Conservation (phyloP, 30 jellyfish, hydroid and myxozoan genomes). For the Hydractinia symbiolongicarpus region DNA sequence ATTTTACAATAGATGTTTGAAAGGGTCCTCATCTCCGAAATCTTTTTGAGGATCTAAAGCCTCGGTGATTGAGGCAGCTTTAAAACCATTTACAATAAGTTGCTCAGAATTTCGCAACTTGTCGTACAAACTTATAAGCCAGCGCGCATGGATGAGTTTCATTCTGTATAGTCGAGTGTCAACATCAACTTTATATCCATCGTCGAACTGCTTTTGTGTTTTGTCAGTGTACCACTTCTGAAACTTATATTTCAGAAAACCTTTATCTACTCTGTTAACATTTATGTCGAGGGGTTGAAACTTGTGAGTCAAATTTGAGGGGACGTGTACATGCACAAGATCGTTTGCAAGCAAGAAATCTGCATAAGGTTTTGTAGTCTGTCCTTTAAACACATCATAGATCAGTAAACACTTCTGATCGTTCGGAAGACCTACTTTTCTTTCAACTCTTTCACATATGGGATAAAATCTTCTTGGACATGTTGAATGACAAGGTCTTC, state of each 20-base stretch:
- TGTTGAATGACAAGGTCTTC: conserved; percentile 28
- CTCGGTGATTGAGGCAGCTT: neutral
- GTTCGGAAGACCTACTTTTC: neutral
- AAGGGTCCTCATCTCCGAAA: no score
- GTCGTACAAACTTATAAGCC: conserved; percentile 55
- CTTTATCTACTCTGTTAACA: conserved; percentile 44
- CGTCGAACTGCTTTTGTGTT: conserved; percentile 25
- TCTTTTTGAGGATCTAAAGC: no score
- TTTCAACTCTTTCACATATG: conserved; percentile 7
- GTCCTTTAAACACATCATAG: conserved; percentile 31
- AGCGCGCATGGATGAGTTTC: conserved; percentile 47
- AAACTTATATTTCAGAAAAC: conserved; percentile 35
- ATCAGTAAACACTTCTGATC: neutral
- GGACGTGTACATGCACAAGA: conserved; percentile 49
- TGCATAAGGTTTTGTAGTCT: conserved; percentile 12
- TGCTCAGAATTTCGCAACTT: neutral
- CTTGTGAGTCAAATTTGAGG: conserved; percentile 67
- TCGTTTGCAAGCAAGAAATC: conserved; percentile 24
- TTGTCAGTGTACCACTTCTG: conserved; percentile 42
- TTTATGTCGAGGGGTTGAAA: no score
- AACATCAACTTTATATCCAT: conserved; percentile 41
- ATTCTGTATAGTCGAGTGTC: conserved; percentile 33
- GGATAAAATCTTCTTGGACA: conserved; percentile 19
- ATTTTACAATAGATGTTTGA: no score
- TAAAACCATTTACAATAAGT: neutral